Conservation (phyloP, 2,888 invertebrate genomes). For the Mantis religiosa region DNA sequence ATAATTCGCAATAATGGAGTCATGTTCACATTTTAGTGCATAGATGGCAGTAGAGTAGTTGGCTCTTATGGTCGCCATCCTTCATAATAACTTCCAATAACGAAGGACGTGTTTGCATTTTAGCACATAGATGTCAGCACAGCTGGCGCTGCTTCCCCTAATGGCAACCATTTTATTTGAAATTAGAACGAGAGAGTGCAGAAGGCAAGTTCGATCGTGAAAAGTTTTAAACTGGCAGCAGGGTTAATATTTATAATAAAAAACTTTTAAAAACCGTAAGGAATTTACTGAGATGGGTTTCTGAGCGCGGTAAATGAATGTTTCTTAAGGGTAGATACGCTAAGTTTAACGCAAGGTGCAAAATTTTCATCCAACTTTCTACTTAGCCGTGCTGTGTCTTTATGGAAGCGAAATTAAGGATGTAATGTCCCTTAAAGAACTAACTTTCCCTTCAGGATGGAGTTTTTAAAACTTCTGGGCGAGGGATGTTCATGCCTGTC, state of each 20-base stretch:
- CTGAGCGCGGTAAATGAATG: neutral
- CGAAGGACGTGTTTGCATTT: neutral
- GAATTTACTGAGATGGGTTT: neutral
- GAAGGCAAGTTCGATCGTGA: neutral
- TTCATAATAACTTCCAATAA: neutral
- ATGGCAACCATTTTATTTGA: neutral
- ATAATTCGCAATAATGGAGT: neutral
- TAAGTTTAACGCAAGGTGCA: too few relatives aligned
- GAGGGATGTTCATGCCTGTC: neutral
- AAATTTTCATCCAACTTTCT: neutral
- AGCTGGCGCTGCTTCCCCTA: neutral
- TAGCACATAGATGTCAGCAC: neutral
- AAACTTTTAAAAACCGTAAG: neutral
- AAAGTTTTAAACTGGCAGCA: neutral
- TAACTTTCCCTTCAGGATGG: neutral
- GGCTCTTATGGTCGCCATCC: neutral
- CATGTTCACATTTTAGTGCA: neutral
- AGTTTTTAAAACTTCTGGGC: neutral
- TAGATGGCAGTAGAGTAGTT: neutral
- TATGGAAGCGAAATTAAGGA: neutral
- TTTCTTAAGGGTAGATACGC: neutral
- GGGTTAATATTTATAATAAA: neutral
- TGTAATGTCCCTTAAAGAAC: neutral
- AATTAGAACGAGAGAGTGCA: neutral
- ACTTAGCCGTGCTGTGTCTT: neutral